phyloP scores from a whole-genome alignment of 2,113 vertebrate genomes.

The Oreochromis tanganicae region DNA sequence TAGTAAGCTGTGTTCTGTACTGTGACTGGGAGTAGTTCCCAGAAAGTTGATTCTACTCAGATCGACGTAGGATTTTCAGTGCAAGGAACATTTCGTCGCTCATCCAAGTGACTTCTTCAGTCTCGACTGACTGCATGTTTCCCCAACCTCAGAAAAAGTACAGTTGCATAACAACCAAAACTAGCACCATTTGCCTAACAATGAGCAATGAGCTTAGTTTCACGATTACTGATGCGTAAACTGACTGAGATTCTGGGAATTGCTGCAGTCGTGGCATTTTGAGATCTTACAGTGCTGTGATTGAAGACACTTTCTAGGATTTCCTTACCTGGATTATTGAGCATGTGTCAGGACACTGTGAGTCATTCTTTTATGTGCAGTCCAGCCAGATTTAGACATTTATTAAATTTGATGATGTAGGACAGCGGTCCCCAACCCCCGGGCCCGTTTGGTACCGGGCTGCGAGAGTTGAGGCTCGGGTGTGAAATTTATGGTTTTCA shows the following conservation, averaged over 20 bases:
- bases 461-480: rapidly evolving
- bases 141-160: neutral
- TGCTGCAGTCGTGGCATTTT: neutral
- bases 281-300: neutral
- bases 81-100: neutral
- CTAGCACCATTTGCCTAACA: neutral
- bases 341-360: neutral
- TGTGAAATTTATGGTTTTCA: neutral
- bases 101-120: neutral
- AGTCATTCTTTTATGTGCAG: neutral
- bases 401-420: neutral
- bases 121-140: neutral
- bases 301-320: neutral
- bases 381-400: neutral
- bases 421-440: neutral
- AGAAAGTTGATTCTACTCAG: neutral
- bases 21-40: neutral
- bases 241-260: neutral
- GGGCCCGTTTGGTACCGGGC: neutral
- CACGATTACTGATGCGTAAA: neutral
- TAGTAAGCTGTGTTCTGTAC: neutral
- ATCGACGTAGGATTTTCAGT: neutral
- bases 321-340: neutral
- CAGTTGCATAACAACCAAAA: neutral
- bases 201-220: neutral